Evolutionary conservation across 2,113 vertebrate genomes (phyloP).

Genomic region (Carollia perspicillata): DNA sequence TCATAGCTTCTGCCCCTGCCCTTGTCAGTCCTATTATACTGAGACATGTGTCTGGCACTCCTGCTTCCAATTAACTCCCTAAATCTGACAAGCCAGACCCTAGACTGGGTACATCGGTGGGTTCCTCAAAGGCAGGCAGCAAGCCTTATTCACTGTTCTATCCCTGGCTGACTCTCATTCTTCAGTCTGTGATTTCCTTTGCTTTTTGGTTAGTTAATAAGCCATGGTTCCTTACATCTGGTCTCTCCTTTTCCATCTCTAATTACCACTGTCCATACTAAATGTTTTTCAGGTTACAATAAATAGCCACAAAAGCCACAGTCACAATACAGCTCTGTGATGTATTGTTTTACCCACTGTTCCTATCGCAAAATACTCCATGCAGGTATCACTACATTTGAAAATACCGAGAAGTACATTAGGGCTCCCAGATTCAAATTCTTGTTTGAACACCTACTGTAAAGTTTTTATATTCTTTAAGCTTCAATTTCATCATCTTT

Average conservation of each 20-base stretch:
- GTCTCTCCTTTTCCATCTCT: background rate
- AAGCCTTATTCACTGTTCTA: background rate
- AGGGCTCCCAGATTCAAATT: background rate
- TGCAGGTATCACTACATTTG: background rate
- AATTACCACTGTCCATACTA: background rate
- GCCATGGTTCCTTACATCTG: background rate
- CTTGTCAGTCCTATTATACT: background rate
- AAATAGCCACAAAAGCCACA: background rate
- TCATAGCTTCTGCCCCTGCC: conserved; percentile 17
- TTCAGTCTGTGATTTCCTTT: background rate
- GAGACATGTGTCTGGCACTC: background rate
- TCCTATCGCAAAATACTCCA: background rate
- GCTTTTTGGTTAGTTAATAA: background rate
- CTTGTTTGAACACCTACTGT: background rate
- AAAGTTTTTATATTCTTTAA: background rate
- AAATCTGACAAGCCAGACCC: background rate
- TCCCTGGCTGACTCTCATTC: background rate
- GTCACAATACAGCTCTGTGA: background rate
- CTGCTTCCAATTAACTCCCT: conserved; percentile 28
- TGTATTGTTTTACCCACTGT: background rate
- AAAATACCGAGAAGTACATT: background rate
- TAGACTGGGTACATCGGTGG: background rate
- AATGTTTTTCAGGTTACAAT: background rate
- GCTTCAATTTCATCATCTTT: background rate
- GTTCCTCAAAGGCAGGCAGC: background rate